These are phyloP conservation scores for Ophion costatus DNA, from an alignment of 2,888 invertebrate species.

Conservation along the genomic window DNA sequence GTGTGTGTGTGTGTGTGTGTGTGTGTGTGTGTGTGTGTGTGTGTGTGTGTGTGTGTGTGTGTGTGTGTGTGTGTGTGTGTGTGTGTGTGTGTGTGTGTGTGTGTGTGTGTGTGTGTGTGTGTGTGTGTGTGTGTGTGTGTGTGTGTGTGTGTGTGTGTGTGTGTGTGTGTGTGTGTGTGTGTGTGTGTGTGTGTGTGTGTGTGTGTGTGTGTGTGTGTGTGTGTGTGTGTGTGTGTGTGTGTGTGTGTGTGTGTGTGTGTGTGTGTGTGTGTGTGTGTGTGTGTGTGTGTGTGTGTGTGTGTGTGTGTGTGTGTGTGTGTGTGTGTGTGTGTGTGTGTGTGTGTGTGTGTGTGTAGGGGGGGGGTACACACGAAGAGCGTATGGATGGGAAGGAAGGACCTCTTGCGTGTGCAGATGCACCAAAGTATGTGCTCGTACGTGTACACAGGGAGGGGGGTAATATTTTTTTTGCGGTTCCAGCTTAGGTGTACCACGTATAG, in stretches of 20 bases:
- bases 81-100: not conserved
- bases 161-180: not conserved
- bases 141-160: not conserved
- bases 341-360: not conserved
- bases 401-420: slow-evolving; percentile 41
- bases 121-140: not conserved
- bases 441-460: slow-evolving; percentile 17
- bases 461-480: slow-evolving; percentile 41
- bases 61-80: not conserved
- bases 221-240: not conserved
- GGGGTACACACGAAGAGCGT: not conserved
- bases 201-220: too few relatives aligned
- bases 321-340: not conserved
- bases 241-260: not conserved
- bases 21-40: not conserved
- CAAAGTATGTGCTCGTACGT: slow-evolving; percentile 3
- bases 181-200: not conserved
- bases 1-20: not conserved
- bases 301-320: not conserved
- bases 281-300: not conserved
- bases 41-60: too few relatives aligned
- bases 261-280: not conserved
- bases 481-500: not conserved
- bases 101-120: not conserved
- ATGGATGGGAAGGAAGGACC: slow-evolving; percentile 30